Percentiles rank a stretch among this genome's conserved stretches.
Conservation (phyloP, 1,140 invertebrate genomes). For the Limonius californicus region DNA sequence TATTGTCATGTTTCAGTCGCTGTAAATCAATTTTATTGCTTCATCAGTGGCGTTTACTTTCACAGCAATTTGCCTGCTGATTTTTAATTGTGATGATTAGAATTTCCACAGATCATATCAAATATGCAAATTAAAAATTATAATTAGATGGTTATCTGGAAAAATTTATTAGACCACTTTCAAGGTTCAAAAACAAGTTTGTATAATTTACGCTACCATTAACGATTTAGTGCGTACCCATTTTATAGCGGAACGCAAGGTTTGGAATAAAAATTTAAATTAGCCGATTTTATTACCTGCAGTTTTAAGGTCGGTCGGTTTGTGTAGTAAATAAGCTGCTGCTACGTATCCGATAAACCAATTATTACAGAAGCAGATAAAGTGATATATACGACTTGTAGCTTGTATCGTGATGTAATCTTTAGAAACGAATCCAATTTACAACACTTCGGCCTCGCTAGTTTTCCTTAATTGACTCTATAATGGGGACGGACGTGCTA, state of each 20-base stretch:
- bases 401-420: slow-evolving; percentile 33
- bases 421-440: slow-evolving; percentile 34
- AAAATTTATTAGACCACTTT: not conserved
- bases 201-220: not conserved
- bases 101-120: not conserved
- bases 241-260: too few species aligned
- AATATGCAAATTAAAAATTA: not conserved
- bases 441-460: slow-evolving; percentile 32
- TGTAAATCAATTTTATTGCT: slow-evolving; percentile 13
- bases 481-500: slow-evolving; percentile 32
- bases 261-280: too few species aligned
- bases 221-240: not conserved
- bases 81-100: not conserved
- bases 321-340: not conserved
- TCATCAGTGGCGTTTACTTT: not conserved
- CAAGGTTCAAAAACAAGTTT: not conserved
- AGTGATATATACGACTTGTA: slow-evolving; percentile 26
- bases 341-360: slow-evolving; percentile 22
- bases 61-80: not conserved
- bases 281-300: too few species aligned
- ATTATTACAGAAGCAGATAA: slow-evolving; percentile 25
- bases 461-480: slow-evolving; percentile 37
- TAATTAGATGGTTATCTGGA: not conserved
- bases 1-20: slow-evolving; percentile 4
- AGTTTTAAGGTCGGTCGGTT: not conserved